These are phyloP conservation scores for Aphidius ervi DNA, from an alignment of 1,140 invertebrate genomes.

Conservation along the genomic window DNA sequence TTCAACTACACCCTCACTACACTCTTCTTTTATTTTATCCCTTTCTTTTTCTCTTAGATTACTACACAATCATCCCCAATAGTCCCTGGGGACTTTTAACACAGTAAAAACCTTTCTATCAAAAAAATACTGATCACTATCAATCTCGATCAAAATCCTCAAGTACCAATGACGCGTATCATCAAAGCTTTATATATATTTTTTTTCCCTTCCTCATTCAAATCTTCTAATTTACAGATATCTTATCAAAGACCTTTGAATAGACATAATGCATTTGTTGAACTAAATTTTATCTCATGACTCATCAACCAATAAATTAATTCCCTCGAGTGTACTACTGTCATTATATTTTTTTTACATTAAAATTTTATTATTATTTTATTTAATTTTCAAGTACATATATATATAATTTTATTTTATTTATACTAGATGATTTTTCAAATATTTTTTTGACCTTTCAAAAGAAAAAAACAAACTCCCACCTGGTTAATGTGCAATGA, in stretches of 20 bases:
- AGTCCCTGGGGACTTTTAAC: constrained; percentile 31
- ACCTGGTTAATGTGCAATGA: constrained; percentile 1
- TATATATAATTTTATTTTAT: no score
- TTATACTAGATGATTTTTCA: no score
- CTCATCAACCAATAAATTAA: neutral
- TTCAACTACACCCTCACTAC: no score
- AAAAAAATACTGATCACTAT: constrained; percentile 43
- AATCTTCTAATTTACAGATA: neutral
- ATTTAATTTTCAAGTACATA: no score
- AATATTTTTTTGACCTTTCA: no score
- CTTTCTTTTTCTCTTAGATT: neutral
- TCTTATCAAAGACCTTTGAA: neutral
- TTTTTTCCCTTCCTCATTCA: neutral
- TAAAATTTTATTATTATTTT: no score
- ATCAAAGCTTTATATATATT: neutral
- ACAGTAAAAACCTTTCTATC: constrained; percentile 41
- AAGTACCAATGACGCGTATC: constrained; percentile 29
- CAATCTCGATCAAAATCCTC: constrained; percentile 33
- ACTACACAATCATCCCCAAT: neutral
- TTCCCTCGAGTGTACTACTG: neutral
- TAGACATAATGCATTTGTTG: no score
- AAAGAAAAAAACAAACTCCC: neutral
- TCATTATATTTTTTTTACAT: neutral
- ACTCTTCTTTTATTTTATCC: no score
- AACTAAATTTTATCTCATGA: neutral